Conservation (phyloP, 2,797 vertebrate genomes). For the Lacerta agilis region DNA sequence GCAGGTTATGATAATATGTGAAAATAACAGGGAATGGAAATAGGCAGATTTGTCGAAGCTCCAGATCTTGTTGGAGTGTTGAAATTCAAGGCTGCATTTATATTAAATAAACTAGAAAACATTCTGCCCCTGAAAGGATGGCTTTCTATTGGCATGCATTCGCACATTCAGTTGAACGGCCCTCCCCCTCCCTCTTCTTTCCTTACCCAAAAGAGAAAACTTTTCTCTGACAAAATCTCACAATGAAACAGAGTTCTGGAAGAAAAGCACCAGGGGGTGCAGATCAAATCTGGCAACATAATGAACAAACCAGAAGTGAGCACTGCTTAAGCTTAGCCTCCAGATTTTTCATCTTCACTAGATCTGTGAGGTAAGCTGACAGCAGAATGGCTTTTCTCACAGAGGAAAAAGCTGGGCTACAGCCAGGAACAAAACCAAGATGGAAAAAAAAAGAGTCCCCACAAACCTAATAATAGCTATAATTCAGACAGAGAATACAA, state of each 20-base stretch:
- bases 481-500: background rate
- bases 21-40: background rate
- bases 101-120: background rate
- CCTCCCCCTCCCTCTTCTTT: background rate
- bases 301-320: background rate
- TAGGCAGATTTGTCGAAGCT: background rate
- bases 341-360: background rate
- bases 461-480: background rate
- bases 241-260: background rate
- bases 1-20: too few species aligned
- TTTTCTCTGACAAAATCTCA: background rate
- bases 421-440: background rate
- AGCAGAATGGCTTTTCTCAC: background rate
- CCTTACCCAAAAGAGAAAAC: background rate
- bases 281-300: background rate
- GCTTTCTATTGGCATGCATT: background rate
- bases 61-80: background rate
- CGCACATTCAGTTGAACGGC: background rate
- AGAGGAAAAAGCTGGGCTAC: background rate
- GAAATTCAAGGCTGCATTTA: background rate
- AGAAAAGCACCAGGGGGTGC: rapidly evolving
- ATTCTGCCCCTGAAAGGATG: rapidly evolving
- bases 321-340: slow-evolving; percentile 11
- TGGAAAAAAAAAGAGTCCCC: background rate
- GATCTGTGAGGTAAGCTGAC: background rate